Evolutionary conservation across 1,140 invertebrate species (phyloP), one percentile per base, ranked within the genome.

Genomic region (Tetraneura akinire): DNA sequence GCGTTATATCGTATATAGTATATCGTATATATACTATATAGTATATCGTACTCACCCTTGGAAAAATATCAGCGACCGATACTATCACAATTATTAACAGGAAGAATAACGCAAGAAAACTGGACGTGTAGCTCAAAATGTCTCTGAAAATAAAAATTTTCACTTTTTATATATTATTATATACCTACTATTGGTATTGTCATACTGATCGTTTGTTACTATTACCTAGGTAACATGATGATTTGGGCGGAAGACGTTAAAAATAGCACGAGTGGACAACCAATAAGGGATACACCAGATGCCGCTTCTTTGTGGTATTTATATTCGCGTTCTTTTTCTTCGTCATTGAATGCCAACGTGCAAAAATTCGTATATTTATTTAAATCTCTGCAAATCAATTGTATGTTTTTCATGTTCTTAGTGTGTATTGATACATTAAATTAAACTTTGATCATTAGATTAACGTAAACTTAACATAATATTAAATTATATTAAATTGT

Each of bases 361-460:
- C 91, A 86, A 82, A 90, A 88, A 29, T 88, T 90, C 4, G 91
- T 91, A 81, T 92, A 90, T 78, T 90, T 90, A 32, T 88, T 88
- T 74, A 94, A 84, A 83, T 92, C 91, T 82, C 90, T 91, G 82
- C 16, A 85, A 85, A 81, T 76, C 55, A 78, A 49, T 37, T 5
- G 42, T 11, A n/a, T n/a, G n/a, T n/a, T n/a, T n/a, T 37, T 37
- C 32, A 8, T 37, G 32, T 37, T 37, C 3, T 37, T 37, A 37
- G n/a, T n/a, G n/a, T n/a, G n/a, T n/a, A n/a, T n/a, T n/a, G n/a
- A n/a, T n/a, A n/a, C n/a, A n/a, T n/a, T n/a, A n/a, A n/a, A n/a
- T n/a, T n/a, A n/a, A n/a, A n/a, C n/a, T n/a, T n/a, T n/a, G n/a
- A n/a, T n/a, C n/a, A n/a, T n/a, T n/a, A n/a, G n/a, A n/a, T n/a